Conservation (phyloP, 1,140 invertebrate genomes). For the Ceratina australensis region DNA sequence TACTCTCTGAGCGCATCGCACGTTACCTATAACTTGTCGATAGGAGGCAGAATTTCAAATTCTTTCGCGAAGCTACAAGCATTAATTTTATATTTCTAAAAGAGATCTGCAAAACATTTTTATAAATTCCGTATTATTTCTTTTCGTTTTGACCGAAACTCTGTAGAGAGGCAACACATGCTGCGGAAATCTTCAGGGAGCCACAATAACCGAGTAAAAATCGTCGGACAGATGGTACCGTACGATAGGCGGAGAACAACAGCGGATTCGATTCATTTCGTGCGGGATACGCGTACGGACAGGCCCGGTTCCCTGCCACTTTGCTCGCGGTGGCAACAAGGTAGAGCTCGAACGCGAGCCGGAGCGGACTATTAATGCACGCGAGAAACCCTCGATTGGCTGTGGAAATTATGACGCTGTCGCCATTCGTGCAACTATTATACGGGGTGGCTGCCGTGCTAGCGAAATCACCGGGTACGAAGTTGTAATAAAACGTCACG, state of each 20-base stretch:
- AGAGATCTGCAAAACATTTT: background rate
- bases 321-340: background rate
- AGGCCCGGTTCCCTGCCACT: background rate
- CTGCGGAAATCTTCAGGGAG: conserved; percentile 10
- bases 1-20: background rate
- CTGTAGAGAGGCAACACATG: background rate
- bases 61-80: too few relatives aligned
- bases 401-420: conserved; percentile 39
- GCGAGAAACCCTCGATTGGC: conserved; percentile 31
- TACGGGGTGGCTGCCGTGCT: conserved; percentile 10
- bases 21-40: background rate
- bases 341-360: too few relatives aligned
- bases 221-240: conserved; percentile 8
- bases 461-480: conserved; percentile 21
- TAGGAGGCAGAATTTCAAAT: too few relatives aligned
- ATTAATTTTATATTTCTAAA: too few relatives aligned
- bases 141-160: background rate
- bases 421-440: conserved; percentile 35
- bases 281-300: background rate
- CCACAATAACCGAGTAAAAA: conserved; percentile 16
- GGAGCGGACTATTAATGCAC: conserved; percentile 34
- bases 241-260: background rate
- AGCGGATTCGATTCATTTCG: conserved; percentile 27
- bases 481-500: conserved; percentile 35
- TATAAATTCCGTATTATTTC: background rate